Conservation (phyloP, 2,113 vertebrate genomes). For the Pterophyllum scalare region DNA sequence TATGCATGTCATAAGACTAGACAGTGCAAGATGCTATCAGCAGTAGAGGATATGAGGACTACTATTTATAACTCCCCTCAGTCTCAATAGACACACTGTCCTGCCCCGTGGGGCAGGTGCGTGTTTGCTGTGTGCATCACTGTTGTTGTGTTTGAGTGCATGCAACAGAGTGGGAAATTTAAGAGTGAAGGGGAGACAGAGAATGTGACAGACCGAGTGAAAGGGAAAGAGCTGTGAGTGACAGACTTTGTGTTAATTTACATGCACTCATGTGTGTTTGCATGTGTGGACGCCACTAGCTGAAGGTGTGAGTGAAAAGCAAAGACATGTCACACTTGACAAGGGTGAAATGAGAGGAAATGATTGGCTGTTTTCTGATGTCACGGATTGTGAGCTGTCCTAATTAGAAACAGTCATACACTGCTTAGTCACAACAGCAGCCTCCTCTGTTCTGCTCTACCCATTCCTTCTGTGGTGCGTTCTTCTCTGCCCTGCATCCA, state of each 20-base stretch:
- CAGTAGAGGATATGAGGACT: conserved; percentile 72
- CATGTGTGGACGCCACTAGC: not conserved
- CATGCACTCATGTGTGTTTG: not conserved
- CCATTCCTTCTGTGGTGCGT: not conserved
- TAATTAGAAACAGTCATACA: conserved; percentile 68
- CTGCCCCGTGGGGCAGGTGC: conserved; percentile 46
- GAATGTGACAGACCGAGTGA: conserved; percentile 34
- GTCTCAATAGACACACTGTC: conserved; percentile 64
- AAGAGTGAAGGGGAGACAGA: conserved; percentile 23
- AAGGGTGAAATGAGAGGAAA: conserved; percentile 63
- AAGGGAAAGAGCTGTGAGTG: conserved; percentile 7
- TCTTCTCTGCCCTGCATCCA: not conserved
- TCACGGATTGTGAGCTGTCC: conserved; percentile 46
- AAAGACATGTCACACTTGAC: conserved; percentile 69
- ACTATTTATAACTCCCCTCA: conserved; percentile 74
- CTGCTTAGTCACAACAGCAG: conserved; percentile 49
- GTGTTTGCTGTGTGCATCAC: conserved; percentile 30
- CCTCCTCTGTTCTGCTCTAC: conserved; percentile 14
- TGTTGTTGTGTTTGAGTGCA: conserved; percentile 21
- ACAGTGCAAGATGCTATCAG: conserved; percentile 70
- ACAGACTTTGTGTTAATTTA: not conserved
- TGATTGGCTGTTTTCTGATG: conserved; percentile 70
- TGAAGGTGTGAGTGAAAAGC: conserved; percentile 49
- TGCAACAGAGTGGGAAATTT: conserved; percentile 42
- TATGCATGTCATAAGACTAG: conserved; percentile 55